A percentile compares a stretch with the other conserved stretches of the same genome.
Evolutionary conservation across 2,888 invertebrate species (phyloP).

Genomic region (Pantelozetes paolii): DNA sequence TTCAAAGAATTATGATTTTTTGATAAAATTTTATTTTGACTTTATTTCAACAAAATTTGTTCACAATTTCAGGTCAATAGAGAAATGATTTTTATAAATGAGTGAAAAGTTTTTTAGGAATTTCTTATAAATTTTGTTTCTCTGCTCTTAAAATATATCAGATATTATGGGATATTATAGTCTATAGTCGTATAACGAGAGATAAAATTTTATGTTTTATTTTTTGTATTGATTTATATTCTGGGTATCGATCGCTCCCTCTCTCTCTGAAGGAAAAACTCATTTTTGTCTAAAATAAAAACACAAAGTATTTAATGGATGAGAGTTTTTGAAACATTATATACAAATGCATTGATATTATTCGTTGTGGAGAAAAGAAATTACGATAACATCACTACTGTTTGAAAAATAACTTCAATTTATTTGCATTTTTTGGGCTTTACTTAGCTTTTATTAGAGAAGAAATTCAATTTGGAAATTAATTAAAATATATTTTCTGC

Average conservation of each 20-base stretch:
- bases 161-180: no score
- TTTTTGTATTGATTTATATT: constrained; percentile 14
- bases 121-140: not conserved
- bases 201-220: not conserved
- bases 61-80: constrained; percentile 19
- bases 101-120: not conserved
- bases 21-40: no score
- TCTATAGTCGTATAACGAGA: no score
- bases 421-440: not conserved
- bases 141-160: no score
- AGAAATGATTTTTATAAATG: constrained; percentile 24
- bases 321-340: constrained; percentile 14
- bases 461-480: no score
- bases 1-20: no score
- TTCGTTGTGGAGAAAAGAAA: not conserved
- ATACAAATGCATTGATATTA: constrained; percentile 12
- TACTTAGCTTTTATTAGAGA: no score
- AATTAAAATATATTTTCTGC: constrained; percentile 1
- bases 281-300: constrained; percentile 7
- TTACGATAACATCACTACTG: constrained; percentile 1
- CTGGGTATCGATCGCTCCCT: not conserved
- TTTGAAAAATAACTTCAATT: constrained; percentile 15
- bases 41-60: no score
- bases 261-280: constrained; percentile 10
- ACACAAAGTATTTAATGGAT: constrained; percentile 22